These are phyloP conservation scores for Acomys russatus DNA, from an alignment of 2,797 vertebrate genomes.

Conservation along the genomic window DNA sequence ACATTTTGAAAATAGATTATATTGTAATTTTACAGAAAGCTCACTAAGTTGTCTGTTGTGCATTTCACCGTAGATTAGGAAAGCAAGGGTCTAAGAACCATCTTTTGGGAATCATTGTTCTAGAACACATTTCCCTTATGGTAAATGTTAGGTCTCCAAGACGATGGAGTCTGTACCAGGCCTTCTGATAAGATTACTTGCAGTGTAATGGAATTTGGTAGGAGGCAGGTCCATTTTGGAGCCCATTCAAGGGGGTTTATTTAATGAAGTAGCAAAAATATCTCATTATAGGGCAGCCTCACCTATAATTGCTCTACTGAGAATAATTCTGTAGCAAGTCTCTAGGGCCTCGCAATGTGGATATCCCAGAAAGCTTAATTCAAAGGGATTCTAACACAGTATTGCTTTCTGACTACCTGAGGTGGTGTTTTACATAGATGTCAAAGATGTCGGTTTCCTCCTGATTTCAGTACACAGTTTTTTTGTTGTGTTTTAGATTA, in stretches of 20 bases:
- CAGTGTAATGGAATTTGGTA: slow-evolving; percentile 83
- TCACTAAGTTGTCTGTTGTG: slow-evolving; percentile 43
- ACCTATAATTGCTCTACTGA: slow-evolving; percentile 85
- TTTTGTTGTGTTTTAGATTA: not conserved
- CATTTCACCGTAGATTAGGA: slow-evolving; percentile 41
- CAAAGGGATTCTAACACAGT: slow-evolving; percentile 72
- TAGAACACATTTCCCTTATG: slow-evolving; percentile 80
- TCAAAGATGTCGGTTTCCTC: not conserved
- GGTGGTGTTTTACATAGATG: not conserved
- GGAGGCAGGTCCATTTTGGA: slow-evolving; percentile 81
- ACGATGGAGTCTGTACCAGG: slow-evolving; percentile 60
- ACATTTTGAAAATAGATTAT: slow-evolving; percentile 35
- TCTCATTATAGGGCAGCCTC: slow-evolving; percentile 83
- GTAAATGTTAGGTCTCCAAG: slow-evolving; percentile 79
- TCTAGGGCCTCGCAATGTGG: slow-evolving; percentile 75
- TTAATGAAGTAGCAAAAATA: slow-evolving; percentile 83
- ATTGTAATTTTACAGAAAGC: slow-evolving; percentile 68
- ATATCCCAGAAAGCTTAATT: slow-evolving; percentile 80
- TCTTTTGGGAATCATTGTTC: slow-evolving; percentile 76
- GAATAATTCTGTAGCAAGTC: slow-evolving; percentile 79
- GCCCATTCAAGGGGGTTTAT: slow-evolving; percentile 79
- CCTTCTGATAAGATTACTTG: slow-evolving; percentile 81
- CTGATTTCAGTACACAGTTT: not conserved
- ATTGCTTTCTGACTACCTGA: slow-evolving; percentile 48
- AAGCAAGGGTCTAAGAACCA: slow-evolving; percentile 62